Evolutionary conservation across 30 jellyfish, hydroid and myxozoan genomes (phyloP).

Genomic region (Hydra vulgaris): DNA sequence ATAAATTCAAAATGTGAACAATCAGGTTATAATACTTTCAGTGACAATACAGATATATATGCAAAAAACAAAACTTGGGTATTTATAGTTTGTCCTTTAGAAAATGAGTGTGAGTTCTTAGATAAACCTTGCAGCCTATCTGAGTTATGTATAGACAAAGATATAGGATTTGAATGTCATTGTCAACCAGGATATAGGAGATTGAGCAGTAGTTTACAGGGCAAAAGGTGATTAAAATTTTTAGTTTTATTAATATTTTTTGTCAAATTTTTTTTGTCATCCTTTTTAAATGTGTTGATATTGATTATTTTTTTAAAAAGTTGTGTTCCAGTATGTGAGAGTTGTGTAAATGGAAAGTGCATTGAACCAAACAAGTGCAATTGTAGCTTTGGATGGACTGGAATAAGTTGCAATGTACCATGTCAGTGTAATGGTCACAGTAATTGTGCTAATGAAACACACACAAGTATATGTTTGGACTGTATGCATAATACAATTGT

Average conservation of each 20-base stretch:
- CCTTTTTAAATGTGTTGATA: background rate
- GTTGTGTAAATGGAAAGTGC: conserved; percentile 66
- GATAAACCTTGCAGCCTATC: conserved; percentile 38
- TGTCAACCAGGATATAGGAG: conserved; percentile 57
- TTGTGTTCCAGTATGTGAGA: conserved; percentile 74
- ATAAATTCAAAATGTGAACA: background rate
- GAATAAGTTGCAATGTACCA: conserved; percentile 45
- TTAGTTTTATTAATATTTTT: background rate
- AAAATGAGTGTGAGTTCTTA: conserved; percentile 71
- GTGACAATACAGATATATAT: background rate
- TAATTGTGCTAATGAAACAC: conserved; percentile 70
- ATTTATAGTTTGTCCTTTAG: conserved; percentile 70
- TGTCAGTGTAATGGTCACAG: conserved; percentile 90
- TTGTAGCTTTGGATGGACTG: conserved; percentile 91
- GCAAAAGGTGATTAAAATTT: conserved; percentile 29
- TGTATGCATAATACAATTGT: conserved; percentile 77
- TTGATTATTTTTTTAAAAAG: background rate
- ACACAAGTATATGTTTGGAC: conserved; percentile 46
- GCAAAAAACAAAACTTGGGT: conserved; percentile 49
- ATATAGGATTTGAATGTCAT: conserved; percentile 40
- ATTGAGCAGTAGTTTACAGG: background rate
- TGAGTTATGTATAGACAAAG: conserved; percentile 61
- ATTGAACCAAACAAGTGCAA: conserved; percentile 52
- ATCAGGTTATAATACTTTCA: background rate
- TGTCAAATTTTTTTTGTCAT: background rate